Percentiles rank a stretch among this genome's conserved stretches.
Evolutionary conservation across 2,113 vertebrate species (phyloP).

Genomic region (Heterotis niloticus): DNA sequence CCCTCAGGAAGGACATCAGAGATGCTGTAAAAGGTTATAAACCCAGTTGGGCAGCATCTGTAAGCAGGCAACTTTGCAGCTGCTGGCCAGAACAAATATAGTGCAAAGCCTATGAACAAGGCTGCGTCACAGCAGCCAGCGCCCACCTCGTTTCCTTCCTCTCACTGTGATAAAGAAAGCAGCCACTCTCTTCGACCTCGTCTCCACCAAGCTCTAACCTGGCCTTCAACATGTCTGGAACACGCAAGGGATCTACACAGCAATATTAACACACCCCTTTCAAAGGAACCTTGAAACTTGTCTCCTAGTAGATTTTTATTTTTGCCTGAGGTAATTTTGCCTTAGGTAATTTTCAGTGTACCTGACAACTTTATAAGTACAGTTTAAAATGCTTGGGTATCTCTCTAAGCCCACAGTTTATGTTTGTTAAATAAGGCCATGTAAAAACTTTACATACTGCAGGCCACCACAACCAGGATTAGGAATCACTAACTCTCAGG

Average conservation of each 20-base stretch:
- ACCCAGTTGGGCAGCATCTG: not conserved
- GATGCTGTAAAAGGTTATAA: not conserved
- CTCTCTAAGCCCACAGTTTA: no score
- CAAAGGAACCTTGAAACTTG: not conserved
- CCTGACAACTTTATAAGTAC: no score
- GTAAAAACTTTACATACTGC: no score
- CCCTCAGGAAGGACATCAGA: not conserved
- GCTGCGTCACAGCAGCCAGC: not conserved
- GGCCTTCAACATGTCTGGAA: not conserved
- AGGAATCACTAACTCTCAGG: no score
- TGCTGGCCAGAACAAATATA: not conserved
- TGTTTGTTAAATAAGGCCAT: no score
- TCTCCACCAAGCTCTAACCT: not conserved
- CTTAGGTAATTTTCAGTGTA: no score
- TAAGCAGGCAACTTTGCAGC: not conserved
- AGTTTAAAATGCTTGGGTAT: no score
- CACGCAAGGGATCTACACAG: not conserved
- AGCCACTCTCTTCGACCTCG: conserved; percentile 11
- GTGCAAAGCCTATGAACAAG: not conserved
- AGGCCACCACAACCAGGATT: no score
- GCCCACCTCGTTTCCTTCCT: conserved; percentile 42
- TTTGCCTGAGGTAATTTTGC: no score
- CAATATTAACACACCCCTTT: not conserved
- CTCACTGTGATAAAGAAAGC: conserved; percentile 40
- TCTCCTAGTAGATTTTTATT: no score